A percentile compares a stretch with the other conserved stretches of the same genome.
Conservation (phyloP, 23 tunicate species). For the Ciona savignyi region DNA sequence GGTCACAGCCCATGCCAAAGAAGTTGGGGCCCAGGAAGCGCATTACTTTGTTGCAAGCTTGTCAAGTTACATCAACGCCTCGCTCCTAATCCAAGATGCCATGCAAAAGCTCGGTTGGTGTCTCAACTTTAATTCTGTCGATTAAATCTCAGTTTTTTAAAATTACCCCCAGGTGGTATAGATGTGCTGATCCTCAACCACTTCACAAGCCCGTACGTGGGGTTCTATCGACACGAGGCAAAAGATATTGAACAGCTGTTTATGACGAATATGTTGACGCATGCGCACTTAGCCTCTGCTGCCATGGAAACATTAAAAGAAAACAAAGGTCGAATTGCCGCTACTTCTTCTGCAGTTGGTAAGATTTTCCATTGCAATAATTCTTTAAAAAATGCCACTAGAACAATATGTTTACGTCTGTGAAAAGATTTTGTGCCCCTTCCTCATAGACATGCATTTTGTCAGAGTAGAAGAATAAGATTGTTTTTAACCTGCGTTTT, state of each 20-base stretch:
- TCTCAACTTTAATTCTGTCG: neutral
- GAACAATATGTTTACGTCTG: too few species aligned
- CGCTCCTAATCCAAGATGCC: neutral
- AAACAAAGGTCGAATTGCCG: constrained; percentile 21
- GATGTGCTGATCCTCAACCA: constrained; percentile 22
- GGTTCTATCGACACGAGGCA: constrained; percentile 6
- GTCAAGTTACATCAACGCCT: constrained; percentile 1
- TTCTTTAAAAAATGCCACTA: too few species aligned
- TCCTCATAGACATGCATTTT: too few species aligned
- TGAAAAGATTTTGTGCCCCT: too few species aligned
- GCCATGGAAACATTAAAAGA: constrained; percentile 1
- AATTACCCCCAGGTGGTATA: constrained; percentile 4
- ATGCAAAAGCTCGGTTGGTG: constrained; percentile 10
- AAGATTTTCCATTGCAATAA: too few species aligned
- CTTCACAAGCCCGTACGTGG: neutral
- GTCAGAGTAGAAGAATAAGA: too few species aligned
- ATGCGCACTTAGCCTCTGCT: constrained; percentile 15
- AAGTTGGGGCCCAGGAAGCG: constrained; percentile 3
- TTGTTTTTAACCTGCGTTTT: too few species aligned
- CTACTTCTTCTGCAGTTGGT: constrained; percentile 10
- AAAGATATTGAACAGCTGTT: neutral
- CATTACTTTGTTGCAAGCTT: neutral
- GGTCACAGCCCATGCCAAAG: constrained; percentile 3
- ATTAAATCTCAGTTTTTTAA: neutral
- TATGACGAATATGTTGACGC: constrained; percentile 13